Base-by-base conservation (phyloP, 2,888 invertebrate genomes). In the Scaeva pyrastri region DNA sequence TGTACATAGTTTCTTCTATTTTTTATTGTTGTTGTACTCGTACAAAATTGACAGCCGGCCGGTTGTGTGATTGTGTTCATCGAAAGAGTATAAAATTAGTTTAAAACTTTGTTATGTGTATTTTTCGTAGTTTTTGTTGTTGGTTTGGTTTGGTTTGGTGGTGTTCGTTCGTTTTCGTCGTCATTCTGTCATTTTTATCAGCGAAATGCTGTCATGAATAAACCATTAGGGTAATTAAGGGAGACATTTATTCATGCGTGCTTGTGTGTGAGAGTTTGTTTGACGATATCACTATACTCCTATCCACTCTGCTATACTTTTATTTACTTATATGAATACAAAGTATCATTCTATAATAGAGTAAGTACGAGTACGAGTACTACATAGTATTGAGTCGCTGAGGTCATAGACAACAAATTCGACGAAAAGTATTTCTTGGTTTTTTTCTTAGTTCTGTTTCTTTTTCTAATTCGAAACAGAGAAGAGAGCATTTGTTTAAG, bases 211-310 rank as follows among this genome's bases (percentile, higher is more conserved):
- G 81, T 85, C 85, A 81, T 85, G 85, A 85, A 85, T 85, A 85
- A 85, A 85, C 81, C 85, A 85, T 85, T 85, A 85, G 85, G 76
- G 85, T 81, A 85, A 85, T 85, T 85, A 85, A 85, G 85, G 85
- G 81, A 81, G 72, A 81, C 85, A 81, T 85, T 80, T 85, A 85
- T 85, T 85, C 85, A 81, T 76, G 68, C 72, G 81, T 73, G 68
- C 72, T 76, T 85, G 58, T 85, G 71, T 58, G 66, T 31, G 19
- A 50, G 60, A 56, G 56, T 56, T 31, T 66, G 64, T 19, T 45
- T 39, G 19, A 66, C 31, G 31, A 66, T 66, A 66, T 66, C 48
- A 45, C 64, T 23, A 14, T 62, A n/a, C n/a, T n/a, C n/a, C n/a
- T n/a, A 60, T 60, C 39, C 41, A 41, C 10, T 60, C 45, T 26